A percentile compares a stretch with the other conserved stretches of the same genome.
Evolutionary conservation across 23 tunicate species (phyloP).

Genomic region (Diplosoma virens): DNA sequence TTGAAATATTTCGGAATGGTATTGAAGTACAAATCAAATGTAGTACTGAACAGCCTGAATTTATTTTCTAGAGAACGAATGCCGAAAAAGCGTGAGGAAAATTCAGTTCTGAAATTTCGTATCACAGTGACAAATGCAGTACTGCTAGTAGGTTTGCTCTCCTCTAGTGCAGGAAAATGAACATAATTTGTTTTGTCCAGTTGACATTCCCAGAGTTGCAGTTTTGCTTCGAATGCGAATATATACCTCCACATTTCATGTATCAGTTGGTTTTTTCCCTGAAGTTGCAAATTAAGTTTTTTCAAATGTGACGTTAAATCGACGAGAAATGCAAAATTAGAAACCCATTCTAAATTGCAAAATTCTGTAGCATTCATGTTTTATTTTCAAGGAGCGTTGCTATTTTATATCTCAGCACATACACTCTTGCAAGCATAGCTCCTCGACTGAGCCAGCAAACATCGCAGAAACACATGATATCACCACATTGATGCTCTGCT

Average conservation of each 20-base stretch:
- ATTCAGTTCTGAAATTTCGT: constrained; percentile 47
- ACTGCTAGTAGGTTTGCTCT: constrained; percentile 40
- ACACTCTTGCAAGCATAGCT: constrained; percentile 54
- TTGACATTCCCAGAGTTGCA: constrained; percentile 74
- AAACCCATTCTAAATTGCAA: constrained; percentile 62
- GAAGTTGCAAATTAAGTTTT: constrained; percentile 66
- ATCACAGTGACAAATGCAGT: constrained; percentile 53
- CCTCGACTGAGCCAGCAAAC: constrained; percentile 81
- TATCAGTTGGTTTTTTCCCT: constrained; percentile 61
- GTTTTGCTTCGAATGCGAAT: constrained; percentile 62
- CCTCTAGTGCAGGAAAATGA: constrained; percentile 54
- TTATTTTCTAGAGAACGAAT: constrained; percentile 64
- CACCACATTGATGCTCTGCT: constrained; percentile 74
- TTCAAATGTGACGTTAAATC: constrained; percentile 70
- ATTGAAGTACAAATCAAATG: constrained; percentile 49
- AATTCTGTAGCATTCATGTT: constrained; percentile 38
- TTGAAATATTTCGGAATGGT: constrained; percentile 43
- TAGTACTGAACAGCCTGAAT: constrained; percentile 55
- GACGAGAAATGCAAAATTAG: constrained; percentile 55
- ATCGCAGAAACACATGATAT: constrained; percentile 59
- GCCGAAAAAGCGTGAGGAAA: constrained; percentile 45
- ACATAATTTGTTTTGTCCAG: constrained; percentile 43
- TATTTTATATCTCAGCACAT: constrained; percentile 34
- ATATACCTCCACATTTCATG: constrained; percentile 76
- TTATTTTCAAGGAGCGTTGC: constrained; percentile 48